Evolutionary conservation across 2,888 invertebrate species (phyloP).

Genomic region (Meiosimyza decipiens): DNA sequence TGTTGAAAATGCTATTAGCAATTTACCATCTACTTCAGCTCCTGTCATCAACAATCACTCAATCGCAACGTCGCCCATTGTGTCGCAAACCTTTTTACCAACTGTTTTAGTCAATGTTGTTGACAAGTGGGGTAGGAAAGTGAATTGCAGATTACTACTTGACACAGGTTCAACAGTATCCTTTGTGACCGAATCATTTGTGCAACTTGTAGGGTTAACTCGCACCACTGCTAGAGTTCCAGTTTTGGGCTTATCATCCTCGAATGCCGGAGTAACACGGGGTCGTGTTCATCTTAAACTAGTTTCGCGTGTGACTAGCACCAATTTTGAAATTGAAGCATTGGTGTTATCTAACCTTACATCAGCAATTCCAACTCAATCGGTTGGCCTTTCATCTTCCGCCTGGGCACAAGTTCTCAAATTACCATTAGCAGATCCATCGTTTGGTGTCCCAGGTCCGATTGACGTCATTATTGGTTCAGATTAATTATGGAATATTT

Average conservation of each 20-base stretch:
- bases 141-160: slow-evolving; percentile 26
- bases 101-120: slow-evolving; percentile 1
- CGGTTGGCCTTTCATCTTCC: slow-evolving; percentile 16
- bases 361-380: slow-evolving; percentile 23
- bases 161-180: slow-evolving; percentile 33
- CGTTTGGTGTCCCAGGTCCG: slow-evolving; percentile 36
- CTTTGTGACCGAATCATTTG: slow-evolving; percentile 35
- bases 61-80: too few relatives aligned
- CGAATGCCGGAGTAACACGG: slow-evolving; percentile 27
- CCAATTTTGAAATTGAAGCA: slow-evolving; percentile 12
- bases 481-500: slow-evolving; percentile 37
- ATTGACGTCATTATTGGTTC: slow-evolving; percentile 41
- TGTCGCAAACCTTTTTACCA: neutral
- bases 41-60: too few relatives aligned
- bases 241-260: slow-evolving; percentile 27
- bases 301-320: neutral
- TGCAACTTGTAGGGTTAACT: slow-evolving; percentile 23
- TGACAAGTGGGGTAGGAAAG: neutral
- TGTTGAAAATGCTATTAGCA: too few relatives aligned
- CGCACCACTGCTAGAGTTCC: slow-evolving; percentile 21
- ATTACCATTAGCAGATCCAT: slow-evolving; percentile 38
- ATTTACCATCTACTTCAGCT: too few relatives aligned
- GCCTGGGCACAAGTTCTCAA: slow-evolving; percentile 23
- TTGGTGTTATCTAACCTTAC: slow-evolving; percentile 30
- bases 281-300: slow-evolving; percentile 32